Evolutionary conservation across 1,140 invertebrate species (phyloP).

Genomic region (Delia radicum): DNA sequence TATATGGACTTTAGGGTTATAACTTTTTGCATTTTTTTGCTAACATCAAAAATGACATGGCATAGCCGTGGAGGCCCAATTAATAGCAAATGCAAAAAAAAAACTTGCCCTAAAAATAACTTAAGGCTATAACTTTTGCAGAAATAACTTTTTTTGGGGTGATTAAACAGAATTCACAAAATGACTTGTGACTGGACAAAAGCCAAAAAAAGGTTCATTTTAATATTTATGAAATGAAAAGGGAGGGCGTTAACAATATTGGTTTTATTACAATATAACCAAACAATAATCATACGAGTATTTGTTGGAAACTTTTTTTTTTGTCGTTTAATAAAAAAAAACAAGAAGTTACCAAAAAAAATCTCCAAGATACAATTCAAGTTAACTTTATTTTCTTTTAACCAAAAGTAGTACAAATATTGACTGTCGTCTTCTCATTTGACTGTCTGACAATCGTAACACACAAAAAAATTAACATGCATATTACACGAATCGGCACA

Average conservation of each 20-base stretch:
- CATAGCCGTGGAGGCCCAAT: no score
- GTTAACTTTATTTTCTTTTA: not conserved
- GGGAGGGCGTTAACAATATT: not conserved
- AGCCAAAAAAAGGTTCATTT: not conserved
- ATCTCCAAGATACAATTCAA: not conserved
- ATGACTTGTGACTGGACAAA: not conserved
- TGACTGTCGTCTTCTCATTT: not conserved
- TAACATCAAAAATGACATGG: no score
- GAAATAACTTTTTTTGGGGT: not conserved
- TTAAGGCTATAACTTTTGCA: not conserved
- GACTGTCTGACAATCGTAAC: not conserved
- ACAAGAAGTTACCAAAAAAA: not conserved
- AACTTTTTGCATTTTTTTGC: no score
- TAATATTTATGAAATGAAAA: not conserved
- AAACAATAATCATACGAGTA: not conserved
- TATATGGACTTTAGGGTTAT: no score
- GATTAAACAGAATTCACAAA: not conserved
- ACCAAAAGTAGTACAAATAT: no score
- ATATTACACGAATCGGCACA: not conserved
- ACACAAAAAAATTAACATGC: not conserved
- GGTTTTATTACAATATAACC: not conserved
- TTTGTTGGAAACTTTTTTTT: not conserved
- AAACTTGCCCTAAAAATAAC: not conserved
- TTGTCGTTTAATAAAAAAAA: not conserved
- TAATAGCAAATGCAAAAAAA: no score